A percentile compares a stretch with the other conserved stretches of the same genome.
These are phyloP conservation scores for Colinus virginianus DNA, from an alignment of 2,113 vertebrate genomes.

Conservation along the genomic window DNA sequence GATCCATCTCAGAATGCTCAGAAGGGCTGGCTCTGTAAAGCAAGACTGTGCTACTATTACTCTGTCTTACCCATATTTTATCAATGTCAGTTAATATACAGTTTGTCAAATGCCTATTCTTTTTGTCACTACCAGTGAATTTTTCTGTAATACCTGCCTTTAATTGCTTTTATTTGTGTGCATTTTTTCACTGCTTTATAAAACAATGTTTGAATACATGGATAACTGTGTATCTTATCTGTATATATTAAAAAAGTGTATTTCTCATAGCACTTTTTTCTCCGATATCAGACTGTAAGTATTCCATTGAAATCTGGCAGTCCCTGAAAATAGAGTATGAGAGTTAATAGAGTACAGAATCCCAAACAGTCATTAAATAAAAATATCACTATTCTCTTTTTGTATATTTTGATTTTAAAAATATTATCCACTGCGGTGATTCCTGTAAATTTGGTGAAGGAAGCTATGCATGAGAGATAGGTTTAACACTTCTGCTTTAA, in stretches of 20 bases:
- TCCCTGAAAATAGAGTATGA: not conserved
- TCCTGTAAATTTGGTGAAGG: not conserved
- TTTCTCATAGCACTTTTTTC: not conserved
- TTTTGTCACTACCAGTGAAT: not conserved
- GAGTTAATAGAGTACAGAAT: too few relatives aligned
- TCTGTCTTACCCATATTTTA: not conserved
- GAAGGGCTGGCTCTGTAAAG: not conserved
- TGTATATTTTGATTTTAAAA: not conserved
- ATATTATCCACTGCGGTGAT: not conserved
- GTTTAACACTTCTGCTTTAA: not conserved
- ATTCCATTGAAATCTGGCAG: not conserved
- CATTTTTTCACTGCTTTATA: not conserved
- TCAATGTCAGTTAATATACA: not conserved
- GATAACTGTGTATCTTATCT: not conserved
- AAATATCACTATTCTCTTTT: not conserved
- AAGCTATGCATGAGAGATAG: not conserved
- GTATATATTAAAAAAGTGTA: not conserved
- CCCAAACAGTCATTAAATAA: not conserved
- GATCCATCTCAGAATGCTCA: not conserved
- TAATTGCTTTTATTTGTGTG: not conserved
- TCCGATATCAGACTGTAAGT: constrained; percentile 1
- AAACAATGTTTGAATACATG: not conserved
- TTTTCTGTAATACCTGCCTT: not conserved
- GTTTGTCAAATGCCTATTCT: not conserved
- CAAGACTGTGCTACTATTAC: not conserved